phyloP scores from a whole-genome alignment of 2,888 invertebrate species.

The Philopedon plagiatum region DNA sequence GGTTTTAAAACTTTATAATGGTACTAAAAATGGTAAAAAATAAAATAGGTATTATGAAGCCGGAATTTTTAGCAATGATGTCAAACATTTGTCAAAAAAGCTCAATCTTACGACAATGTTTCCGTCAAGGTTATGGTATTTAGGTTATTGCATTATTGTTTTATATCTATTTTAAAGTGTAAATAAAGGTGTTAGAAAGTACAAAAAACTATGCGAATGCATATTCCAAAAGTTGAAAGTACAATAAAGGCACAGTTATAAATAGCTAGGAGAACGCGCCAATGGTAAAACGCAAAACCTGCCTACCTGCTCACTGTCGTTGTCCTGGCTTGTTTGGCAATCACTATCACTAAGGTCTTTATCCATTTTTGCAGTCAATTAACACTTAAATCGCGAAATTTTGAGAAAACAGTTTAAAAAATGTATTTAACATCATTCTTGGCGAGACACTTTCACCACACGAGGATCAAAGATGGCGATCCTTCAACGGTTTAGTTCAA shows the following conservation, averaged over 20 bases:
- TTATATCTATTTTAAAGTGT: slow-evolving; percentile 1
- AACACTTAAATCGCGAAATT: slow-evolving; percentile 59
- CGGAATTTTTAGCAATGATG: slow-evolving; percentile 21
- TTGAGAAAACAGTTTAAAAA: slow-evolving; percentile 55
- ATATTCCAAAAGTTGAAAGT: slow-evolving; percentile 36
- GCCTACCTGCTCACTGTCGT: slow-evolving; percentile 40
- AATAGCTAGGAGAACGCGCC: slow-evolving; percentile 49
- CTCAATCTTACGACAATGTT: slow-evolving; percentile 25
- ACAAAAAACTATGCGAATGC: slow-evolving; percentile 2
- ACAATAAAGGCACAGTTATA: slow-evolving; percentile 44
- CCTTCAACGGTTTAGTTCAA: slow-evolving; percentile 52
- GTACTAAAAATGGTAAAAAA: background rate
- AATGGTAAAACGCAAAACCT: slow-evolving; percentile 46
- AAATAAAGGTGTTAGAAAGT: slow-evolving; percentile 1
- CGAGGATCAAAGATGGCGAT: slow-evolving; percentile 68
- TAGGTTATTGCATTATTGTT: slow-evolving; percentile 34
- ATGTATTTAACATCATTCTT: slow-evolving; percentile 63
- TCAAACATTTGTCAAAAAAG: slow-evolving; percentile 39
- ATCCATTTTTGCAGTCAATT: slow-evolving; percentile 63
- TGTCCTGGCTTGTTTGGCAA: slow-evolving; percentile 32
- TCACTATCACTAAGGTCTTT: slow-evolving; percentile 61
- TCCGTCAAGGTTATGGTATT: slow-evolving; percentile 41
- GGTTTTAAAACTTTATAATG: slow-evolving; percentile 8
- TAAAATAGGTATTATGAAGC: background rate
- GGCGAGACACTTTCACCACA: slow-evolving; percentile 64